Conservation (phyloP, 2,888 invertebrate genomes). For the Galeopsomyia nigrocyanea region DNA sequence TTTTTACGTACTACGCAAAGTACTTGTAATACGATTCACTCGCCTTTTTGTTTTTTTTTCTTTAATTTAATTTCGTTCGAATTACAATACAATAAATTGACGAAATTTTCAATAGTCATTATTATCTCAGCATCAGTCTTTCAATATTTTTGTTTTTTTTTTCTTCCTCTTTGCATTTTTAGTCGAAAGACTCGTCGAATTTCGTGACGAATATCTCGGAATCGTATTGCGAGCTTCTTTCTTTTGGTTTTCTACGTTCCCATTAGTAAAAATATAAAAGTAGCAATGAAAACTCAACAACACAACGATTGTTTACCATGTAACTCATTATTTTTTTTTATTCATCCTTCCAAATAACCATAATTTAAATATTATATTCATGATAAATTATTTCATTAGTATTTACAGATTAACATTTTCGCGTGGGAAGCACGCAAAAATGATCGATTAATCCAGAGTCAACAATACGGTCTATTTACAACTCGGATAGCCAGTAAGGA, state of each 20-base stretch:
- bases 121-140: conserved; percentile 44
- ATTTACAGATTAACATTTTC: conserved; percentile 46
- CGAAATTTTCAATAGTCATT: conserved; percentile 14
- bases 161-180: conserved; percentile 16
- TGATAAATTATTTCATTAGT: conserved; percentile 46
- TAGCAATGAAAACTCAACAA: conserved; percentile 46
- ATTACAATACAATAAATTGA: conserved; percentile 22
- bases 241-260: conserved; percentile 6
- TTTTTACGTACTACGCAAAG: conserved; percentile 36
- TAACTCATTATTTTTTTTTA: conserved; percentile 30
- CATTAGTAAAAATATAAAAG: conserved; percentile 48
- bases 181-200: conserved; percentile 45
- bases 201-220: conserved; percentile 34
- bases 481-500: conserved; percentile 24
- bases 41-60: background rate
- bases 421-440: conserved; percentile 30
- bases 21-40: conserved; percentile 47
- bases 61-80: conserved; percentile 1
- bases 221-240: conserved; percentile 47
- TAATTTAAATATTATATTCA: conserved; percentile 44
- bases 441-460: conserved; percentile 35
- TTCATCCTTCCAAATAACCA: conserved; percentile 34
- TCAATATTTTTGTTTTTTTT: conserved; percentile 30
- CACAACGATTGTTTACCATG: conserved; percentile 30
- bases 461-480: conserved; percentile 46